A percentile compares a stretch with the other conserved stretches of the same genome.
phyloP scores from a whole-genome alignment of 2,113 vertebrate species.

The Phylloscopus trochiloides region DNA sequence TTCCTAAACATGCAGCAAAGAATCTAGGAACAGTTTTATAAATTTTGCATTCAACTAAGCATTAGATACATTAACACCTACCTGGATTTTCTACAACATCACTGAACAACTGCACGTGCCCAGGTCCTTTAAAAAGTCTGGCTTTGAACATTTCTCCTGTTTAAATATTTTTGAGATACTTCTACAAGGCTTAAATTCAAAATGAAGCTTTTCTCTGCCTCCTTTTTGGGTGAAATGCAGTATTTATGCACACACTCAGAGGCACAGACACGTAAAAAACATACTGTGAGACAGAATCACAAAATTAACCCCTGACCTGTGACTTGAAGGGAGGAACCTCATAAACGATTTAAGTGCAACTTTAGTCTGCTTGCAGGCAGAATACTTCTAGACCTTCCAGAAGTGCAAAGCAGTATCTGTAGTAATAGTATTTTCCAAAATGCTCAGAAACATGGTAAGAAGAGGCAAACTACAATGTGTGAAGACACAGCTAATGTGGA shows the following conservation, averaged over 20 bases:
- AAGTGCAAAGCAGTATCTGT: background rate
- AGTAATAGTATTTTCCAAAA: background rate
- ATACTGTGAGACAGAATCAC: background rate
- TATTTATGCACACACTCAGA: background rate
- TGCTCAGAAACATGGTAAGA: background rate
- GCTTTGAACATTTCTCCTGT: background rate
- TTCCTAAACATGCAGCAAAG: background rate
- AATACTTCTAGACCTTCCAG: background rate
- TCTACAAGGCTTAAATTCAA: background rate
- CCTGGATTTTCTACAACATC: background rate
- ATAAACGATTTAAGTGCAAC: background rate
- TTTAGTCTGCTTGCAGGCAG: background rate
- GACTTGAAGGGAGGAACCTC: background rate
- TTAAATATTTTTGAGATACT: background rate
- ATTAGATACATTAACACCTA: background rate
- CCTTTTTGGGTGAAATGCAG: background rate
- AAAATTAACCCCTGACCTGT: background rate
- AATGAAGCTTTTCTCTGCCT: background rate
- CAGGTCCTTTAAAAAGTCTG: background rate
- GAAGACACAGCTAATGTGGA: fast-evolving
- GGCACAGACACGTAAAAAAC: background rate
- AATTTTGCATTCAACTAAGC: background rate
- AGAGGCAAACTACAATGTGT: background rate
- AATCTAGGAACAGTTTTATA: background rate
- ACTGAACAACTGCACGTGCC: background rate